These are phyloP conservation scores for Ondatra zibethicus DNA, from an alignment of 2,113 vertebrate genomes.

Conservation along the genomic window DNA sequence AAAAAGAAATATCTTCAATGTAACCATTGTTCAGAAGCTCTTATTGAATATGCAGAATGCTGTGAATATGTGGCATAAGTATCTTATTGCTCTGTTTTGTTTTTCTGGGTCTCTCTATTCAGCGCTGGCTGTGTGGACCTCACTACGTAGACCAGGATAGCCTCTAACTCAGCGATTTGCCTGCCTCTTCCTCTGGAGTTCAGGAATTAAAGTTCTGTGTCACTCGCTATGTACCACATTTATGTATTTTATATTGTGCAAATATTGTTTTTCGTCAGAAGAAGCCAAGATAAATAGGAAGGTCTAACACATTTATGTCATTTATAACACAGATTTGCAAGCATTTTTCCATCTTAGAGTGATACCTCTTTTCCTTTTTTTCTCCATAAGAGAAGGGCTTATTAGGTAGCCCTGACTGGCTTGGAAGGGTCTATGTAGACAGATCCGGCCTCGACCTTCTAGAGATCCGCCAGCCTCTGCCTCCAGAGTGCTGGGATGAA, in stretches of 20 bases:
- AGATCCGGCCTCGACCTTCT: background rate
- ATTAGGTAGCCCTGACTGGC: background rate
- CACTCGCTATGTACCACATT: no score
- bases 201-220: no score
- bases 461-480: background rate
- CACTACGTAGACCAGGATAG: no score
- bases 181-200: no score
- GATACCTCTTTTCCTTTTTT: background rate
- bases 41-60: background rate
- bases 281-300: no score
- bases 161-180: no score
- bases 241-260: no score
- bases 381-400: background rate
- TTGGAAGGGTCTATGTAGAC: background rate
- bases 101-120: background rate
- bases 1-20: conserved; percentile 4
- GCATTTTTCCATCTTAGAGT: no score
- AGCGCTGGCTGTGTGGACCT: no score
- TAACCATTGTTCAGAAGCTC: background rate
- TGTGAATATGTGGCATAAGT: background rate
- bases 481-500: background rate
- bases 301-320: no score
- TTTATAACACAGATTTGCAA: no score
- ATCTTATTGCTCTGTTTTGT: background rate
- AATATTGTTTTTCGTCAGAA: no score